Base-by-base conservation (phyloP, 2,113 vertebrate genomes). In the Aspiorhynchus laticeps region DNA sequence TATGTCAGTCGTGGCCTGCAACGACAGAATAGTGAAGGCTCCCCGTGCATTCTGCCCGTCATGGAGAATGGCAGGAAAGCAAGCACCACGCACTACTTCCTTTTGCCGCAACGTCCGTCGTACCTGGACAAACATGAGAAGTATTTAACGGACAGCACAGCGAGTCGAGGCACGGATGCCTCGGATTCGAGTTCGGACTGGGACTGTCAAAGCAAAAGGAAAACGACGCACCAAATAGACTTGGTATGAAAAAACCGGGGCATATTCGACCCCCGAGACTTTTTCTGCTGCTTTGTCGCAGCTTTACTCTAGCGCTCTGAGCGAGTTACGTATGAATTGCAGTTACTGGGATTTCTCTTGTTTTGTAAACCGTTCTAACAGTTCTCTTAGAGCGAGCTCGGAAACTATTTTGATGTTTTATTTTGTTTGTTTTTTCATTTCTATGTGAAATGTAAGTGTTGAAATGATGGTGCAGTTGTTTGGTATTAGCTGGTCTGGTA, bases 31-130 rank as follows among this genome's bases (percentile, higher is more conserved):
- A 98, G 97, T 4, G 97, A 99, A 84, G 97, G 97, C 2, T 96
- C 97, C 6, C 97, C 98, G 19, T 98, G 97, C 92, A 99, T 99
- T 91, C 95, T 98, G 86, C 98, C 98, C 0, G 95, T 99, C 14
- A 97, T 99, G 43, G 97, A 98, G 90, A 96, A 98, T 0, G 98
- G 98, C 43, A 93, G 92, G 92, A 97, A 98, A 91, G 96, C 94
- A 80, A 99, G 98, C 91, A 94, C 93, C 15, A 99, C 98, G 0
- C 98, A 99, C 88, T 99, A 99, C 93, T 98, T 97, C 92, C 96
- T 99, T 73, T 92, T 99, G 36, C 97, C 98, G 3, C 95, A 98
- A 91, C 94, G 94, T 36, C 96, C 97, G 0, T 75, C 96, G 0
- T 97, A 97, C 85, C 91, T 96, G 93, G 96, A 97, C 94, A 96